These are phyloP conservation scores for Thalassophryne amazonica DNA, from an alignment of 2,797 vertebrate genomes.

Conservation along the genomic window DNA sequence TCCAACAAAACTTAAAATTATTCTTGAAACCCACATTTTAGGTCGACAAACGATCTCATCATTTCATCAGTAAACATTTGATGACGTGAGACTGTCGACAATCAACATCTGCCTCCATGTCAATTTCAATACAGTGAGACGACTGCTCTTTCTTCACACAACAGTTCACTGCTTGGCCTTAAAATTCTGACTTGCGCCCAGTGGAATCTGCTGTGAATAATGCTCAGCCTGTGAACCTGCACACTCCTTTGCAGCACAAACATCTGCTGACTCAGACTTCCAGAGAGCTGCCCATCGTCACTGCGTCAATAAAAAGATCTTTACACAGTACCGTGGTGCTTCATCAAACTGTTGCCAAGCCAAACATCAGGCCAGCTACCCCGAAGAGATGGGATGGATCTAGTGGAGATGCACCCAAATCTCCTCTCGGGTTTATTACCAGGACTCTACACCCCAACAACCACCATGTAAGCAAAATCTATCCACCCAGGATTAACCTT, in stretches of 20 bases:
- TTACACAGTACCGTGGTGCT: conserved; percentile 44
- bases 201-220: conserved; percentile 44
- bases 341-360: conserved; percentile 60
- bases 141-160: not conserved
- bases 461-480: conserved; percentile 30
- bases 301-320: conserved; percentile 60
- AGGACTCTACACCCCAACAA: conserved; percentile 56
- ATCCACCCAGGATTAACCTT: too few relatives aligned
- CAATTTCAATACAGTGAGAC: conserved; percentile 13
- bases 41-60: conserved; percentile 5
- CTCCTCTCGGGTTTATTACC: conserved; percentile 47
- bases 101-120: not conserved
- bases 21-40: not conserved
- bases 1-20: not conserved
- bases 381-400: conserved; percentile 15
- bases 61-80: not conserved
- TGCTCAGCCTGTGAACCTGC: conserved; percentile 27
- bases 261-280: conserved; percentile 69
- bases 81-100: conserved; percentile 1
- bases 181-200: conserved; percentile 30
- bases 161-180: conserved; percentile 19
- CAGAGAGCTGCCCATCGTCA: conserved; percentile 52
- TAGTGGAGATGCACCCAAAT: too few relatives aligned
- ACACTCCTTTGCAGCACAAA: conserved; percentile 43
- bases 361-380: conserved; percentile 39